A percentile compares a stretch with the other conserved stretches of the same genome.
phyloP scores from a whole-genome alignment of 2,797 vertebrate species.

The Gymnothorax reevesii region DNA sequence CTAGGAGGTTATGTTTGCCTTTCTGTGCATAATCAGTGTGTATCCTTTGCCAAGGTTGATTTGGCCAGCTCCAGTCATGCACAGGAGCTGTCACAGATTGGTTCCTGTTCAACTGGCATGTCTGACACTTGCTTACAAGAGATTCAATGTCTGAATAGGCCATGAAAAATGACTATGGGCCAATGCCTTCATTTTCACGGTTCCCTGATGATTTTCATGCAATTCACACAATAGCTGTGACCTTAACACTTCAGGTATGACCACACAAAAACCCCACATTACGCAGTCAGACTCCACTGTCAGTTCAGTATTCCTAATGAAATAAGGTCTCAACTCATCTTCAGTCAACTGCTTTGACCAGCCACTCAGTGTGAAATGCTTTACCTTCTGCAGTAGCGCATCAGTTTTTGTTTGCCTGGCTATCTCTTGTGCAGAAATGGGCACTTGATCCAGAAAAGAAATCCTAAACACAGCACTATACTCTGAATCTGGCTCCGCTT shows the following conservation, averaged over 20 bases:
- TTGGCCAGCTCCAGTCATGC: background rate
- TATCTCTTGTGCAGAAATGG: background rate
- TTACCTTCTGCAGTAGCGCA: background rate
- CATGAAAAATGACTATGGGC: slow-evolving; percentile 35
- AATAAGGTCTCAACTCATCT: background rate
- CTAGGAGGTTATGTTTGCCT: slow-evolving; percentile 3
- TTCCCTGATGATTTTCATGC: slow-evolving; percentile 28
- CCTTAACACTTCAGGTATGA: slow-evolving; percentile 2
- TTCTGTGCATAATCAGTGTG: too few species aligned
- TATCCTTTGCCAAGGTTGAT: slow-evolving; percentile 5
- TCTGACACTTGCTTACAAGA: slow-evolving; percentile 16
- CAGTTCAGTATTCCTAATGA: background rate
- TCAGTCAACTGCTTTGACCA: slow-evolving; percentile 10
- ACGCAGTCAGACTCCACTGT: slow-evolving; percentile 30
- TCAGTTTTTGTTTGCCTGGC: slow-evolving; percentile 8
- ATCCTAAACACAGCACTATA: background rate
- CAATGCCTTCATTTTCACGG: slow-evolving; percentile 22
- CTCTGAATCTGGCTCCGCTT: background rate
- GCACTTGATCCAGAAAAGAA: background rate
- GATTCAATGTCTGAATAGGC: slow-evolving; percentile 18
- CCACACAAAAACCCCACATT: slow-evolving; percentile 23
- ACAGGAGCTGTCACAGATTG: background rate
- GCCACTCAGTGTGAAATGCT: slow-evolving; percentile 24
- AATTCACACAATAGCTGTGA: slow-evolving; percentile 1
- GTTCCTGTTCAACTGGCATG: too few species aligned